Evolutionary conservation across 1,140 invertebrate genomes (phyloP).

Genomic region (Drosophila busckii): DNA sequence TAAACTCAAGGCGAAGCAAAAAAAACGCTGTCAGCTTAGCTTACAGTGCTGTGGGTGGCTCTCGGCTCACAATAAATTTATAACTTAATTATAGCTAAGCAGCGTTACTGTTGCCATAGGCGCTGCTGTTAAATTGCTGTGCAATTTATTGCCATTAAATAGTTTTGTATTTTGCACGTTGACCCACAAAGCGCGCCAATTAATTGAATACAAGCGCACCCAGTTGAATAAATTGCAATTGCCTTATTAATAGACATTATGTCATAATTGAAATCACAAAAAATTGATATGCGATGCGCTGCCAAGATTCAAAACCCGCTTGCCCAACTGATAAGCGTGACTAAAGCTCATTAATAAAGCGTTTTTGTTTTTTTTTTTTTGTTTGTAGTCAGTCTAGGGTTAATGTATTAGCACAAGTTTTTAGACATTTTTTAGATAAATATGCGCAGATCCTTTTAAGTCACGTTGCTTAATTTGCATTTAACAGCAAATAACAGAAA

Average conservation of each 20-base stretch:
- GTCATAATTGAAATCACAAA: conserved; percentile 45
- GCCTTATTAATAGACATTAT: conserved; percentile 50
- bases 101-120: conserved; percentile 60
- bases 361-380: conserved; percentile 3
- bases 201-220: conserved; percentile 46
- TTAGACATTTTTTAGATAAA: conserved; percentile 9
- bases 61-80: conserved; percentile 62
- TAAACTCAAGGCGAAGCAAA: conserved; percentile 33
- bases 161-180: conserved; percentile 34
- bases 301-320: conserved; percentile 18
- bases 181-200: conserved; percentile 49
- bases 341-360: too few species aligned
- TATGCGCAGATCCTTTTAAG: conserved; percentile 62
- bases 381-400: conserved; percentile 10
- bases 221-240: conserved; percentile 4
- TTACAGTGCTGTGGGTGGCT: conserved; percentile 41
- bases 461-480: conserved; percentile 53
- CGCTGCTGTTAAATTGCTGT: conserved; percentile 42
- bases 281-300: conserved; percentile 9
- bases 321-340: too few species aligned
- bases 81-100: conserved; percentile 71
- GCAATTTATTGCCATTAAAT: conserved; percentile 37
- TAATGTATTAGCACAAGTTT: conserved; percentile 5
- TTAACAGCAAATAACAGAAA: conserved; percentile 15
- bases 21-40: conserved; percentile 10